phyloP scores from a whole-genome alignment of 2,113 vertebrate genomes.

The Ceyx melanurus region DNA sequence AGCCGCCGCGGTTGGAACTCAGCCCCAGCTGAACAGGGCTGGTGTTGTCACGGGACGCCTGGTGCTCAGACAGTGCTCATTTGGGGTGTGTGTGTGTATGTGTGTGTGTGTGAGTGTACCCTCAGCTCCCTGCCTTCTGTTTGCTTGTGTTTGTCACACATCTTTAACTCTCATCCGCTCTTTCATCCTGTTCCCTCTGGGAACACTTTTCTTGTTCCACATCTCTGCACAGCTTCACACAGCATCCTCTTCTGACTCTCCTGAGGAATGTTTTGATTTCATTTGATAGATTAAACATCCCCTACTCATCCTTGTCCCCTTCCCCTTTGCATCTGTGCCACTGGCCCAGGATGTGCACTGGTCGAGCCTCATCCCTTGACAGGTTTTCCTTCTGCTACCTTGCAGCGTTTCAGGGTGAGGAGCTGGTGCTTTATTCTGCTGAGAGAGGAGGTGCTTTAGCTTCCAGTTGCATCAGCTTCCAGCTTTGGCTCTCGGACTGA shows the following conservation, averaged over 20 bases:
- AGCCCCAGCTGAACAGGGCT: background rate
- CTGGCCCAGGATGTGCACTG: background rate
- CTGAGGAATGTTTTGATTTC: background rate
- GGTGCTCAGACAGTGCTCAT: background rate
- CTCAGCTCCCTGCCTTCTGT: background rate
- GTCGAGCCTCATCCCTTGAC: background rate
- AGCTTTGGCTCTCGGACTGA: background rate
- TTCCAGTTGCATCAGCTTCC: conserved; percentile 43
- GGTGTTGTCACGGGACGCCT: rapidly evolving
- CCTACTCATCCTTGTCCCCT: background rate
- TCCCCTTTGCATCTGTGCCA: background rate
- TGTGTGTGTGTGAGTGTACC: background rate
- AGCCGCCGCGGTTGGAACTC: background rate
- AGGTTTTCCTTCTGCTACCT: background rate
- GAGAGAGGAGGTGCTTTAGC: conserved; percentile 29
- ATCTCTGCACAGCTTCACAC: background rate
- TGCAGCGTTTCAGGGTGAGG: background rate
- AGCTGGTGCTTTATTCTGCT: background rate
- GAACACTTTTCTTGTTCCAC: background rate
- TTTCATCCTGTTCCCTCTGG: background rate
- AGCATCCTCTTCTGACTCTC: background rate
- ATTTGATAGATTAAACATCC: background rate
- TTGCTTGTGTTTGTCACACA: background rate
- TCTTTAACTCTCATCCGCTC: rapidly evolving
- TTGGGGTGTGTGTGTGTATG: too few species aligned